A percentile compares a stretch with the other conserved stretches of the same genome.
Conservation (phyloP, 64 coral and sea anemone genomes). For the Acropora yongei region DNA sequence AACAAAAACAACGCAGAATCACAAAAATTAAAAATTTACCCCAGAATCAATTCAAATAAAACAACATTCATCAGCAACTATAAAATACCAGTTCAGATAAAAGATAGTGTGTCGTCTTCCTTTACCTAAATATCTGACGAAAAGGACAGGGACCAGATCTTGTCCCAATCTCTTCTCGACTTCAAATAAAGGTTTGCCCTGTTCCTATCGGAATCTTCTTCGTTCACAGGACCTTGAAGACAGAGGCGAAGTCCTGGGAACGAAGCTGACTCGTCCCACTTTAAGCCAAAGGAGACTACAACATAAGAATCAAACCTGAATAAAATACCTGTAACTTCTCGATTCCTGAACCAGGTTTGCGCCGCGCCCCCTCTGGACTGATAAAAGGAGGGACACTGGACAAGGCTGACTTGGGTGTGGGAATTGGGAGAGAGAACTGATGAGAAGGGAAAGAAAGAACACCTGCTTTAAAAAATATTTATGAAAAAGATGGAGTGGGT, state of each 20-base stretch:
- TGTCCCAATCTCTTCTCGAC: no score
- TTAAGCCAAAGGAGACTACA: no score
- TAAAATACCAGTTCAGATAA: no score
- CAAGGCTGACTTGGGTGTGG: neutral
- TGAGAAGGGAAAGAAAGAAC: neutral
- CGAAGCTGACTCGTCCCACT: no score
- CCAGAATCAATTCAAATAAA: no score
- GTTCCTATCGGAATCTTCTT: no score
- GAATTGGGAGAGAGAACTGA: constrained; percentile 26
- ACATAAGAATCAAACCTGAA: neutral
- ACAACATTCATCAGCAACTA: no score
- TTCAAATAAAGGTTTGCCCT: no score
- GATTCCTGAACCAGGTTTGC: constrained; percentile 64
- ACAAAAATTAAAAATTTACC: neutral
- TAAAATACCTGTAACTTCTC: constrained; percentile 79
- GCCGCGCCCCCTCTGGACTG: constrained; percentile 20
- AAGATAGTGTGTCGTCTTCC: neutral
- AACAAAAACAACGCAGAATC: neutral
- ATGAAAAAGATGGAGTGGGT: no score
- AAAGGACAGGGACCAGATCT: no score
- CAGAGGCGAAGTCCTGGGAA: no score
- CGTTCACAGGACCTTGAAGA: no score
- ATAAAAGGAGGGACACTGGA: neutral
- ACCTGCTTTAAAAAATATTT: neutral
- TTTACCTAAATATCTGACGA: neutral